phyloP scores from a whole-genome alignment of 1,140 invertebrate species.

The Danaus plexippus region DNA sequence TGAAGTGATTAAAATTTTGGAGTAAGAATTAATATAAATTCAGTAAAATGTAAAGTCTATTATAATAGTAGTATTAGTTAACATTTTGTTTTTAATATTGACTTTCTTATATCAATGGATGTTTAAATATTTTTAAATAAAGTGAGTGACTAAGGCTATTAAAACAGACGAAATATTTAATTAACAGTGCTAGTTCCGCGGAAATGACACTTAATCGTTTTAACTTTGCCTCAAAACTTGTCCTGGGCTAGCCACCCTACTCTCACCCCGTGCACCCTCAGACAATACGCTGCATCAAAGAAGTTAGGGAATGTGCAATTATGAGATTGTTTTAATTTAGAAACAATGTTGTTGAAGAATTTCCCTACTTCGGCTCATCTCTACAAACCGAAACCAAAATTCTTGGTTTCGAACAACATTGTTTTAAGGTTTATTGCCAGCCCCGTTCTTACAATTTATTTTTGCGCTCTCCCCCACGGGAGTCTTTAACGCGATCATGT shows the following conservation, averaged over 20 bases:
- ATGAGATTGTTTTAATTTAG: slow-evolving; percentile 71
- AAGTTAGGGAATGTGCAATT: slow-evolving; percentile 69
- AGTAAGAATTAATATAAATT: no score
- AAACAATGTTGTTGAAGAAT: slow-evolving; percentile 69
- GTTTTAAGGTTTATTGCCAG: slow-evolving; percentile 55
- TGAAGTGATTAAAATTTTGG: no score
- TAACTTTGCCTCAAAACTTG: slow-evolving; percentile 68
- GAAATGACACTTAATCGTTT: slow-evolving; percentile 71
- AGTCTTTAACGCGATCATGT: slow-evolving; percentile 20
- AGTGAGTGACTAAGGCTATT: slow-evolving; percentile 36
- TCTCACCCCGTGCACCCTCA: slow-evolving; percentile 16
- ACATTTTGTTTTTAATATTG: no score
- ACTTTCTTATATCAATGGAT: no score
- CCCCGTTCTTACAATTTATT: slow-evolving; percentile 36
- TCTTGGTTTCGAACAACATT: slow-evolving; percentile 63
- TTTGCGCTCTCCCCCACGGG: slow-evolving; percentile 21
- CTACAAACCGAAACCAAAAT: slow-evolving; percentile 58
- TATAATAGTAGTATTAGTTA: no score
- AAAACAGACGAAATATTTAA: slow-evolving; percentile 69
- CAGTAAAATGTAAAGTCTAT: no score
- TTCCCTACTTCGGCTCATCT: slow-evolving; percentile 55
- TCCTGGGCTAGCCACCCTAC: slow-evolving; percentile 27
- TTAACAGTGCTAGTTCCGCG: slow-evolving; percentile 68
- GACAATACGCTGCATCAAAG: slow-evolving; percentile 56
- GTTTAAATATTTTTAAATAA: no score